A percentile compares a stretch with the other conserved stretches of the same genome.
Evolutionary conservation across 2,888 invertebrate species (phyloP).

Genomic region (Cerastoderma edule): DNA sequence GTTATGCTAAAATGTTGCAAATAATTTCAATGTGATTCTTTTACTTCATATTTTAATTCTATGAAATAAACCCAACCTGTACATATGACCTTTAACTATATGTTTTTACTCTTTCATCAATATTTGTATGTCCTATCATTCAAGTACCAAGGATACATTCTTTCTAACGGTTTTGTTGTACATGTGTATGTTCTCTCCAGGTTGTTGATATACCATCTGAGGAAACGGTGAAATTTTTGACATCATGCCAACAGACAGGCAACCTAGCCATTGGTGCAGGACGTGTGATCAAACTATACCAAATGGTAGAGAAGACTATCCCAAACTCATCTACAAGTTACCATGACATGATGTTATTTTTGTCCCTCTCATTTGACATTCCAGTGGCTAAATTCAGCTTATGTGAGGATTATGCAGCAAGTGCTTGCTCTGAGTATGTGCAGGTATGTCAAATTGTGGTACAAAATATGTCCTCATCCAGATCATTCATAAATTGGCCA

Average conservation of each 20-base stretch:
- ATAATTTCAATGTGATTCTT: too few relatives aligned
- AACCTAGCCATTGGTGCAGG: slow-evolving; percentile 84
- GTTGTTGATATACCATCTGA: slow-evolving; percentile 90
- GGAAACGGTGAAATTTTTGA: slow-evolving; percentile 59
- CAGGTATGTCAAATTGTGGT: slow-evolving; percentile 85
- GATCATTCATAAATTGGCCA: too few relatives aligned
- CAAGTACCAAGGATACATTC: too few relatives aligned
- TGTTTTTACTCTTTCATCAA: too few relatives aligned
- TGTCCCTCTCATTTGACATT: slow-evolving; percentile 88
- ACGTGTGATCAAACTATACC: slow-evolving; percentile 86
- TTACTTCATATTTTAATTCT: too few relatives aligned
- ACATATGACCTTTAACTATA: too few relatives aligned
- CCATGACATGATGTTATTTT: slow-evolving; percentile 82
- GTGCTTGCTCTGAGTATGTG: slow-evolving; percentile 87
- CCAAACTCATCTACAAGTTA: slow-evolving; percentile 69
- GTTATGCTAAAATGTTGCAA: too few relatives aligned
- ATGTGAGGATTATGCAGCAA: slow-evolving; percentile 89
- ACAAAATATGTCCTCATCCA: too few relatives aligned
- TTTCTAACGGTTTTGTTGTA: too few relatives aligned
- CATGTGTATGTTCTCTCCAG: slow-evolving; percentile 85
- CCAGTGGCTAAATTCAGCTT: slow-evolving; percentile 86
- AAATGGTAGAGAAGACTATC: slow-evolving; percentile 72
- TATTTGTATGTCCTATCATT: too few relatives aligned
- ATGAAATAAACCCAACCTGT: too few relatives aligned
- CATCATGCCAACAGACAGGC: slow-evolving; percentile 80